Base-by-base conservation (phyloP, 2,797 vertebrate genomes). In the Semaprochilodus insignis region DNA sequence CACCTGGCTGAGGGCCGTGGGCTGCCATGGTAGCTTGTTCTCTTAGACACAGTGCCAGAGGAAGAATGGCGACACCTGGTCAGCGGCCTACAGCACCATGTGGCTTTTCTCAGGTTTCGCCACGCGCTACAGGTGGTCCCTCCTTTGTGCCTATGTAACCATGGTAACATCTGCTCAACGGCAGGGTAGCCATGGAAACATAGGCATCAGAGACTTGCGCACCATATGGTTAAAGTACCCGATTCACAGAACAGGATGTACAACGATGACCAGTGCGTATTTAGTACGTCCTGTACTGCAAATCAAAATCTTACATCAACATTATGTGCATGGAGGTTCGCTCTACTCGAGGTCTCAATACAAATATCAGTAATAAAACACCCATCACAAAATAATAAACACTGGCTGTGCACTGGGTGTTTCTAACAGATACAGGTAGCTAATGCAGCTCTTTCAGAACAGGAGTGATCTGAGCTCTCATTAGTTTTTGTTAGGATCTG, bases 61-160 rank as follows among this genome's bases (percentile, higher is more conserved):
- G 69, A 8, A 40, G 14, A 62, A 81, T 17, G 34, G 36, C 75
- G n/a, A 71, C 74, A 83, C 77, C 78, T 76, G 71, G 60, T 54
- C 62, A 87, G 67, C 40, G 31, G 72, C 23, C 59, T 21, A 44
- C 65, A 78, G 16, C 80, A 65, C 67, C 66, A 57, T 57, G 40
- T 19, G 44, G 19, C 8, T 36, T 75, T 31, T 85, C 77, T 86
- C 60, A 75, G 74, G 79, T 85, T 85, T 81, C 83, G 67, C 72
- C 19, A 44, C 55, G 59, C 60, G 25, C 31, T 76, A 74, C 79
- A 80, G 82, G 83, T 84, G 77, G 78, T 31, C 25, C 34, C 44
- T 51, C 57, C 55, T 79, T 78, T 60, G 74, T 81, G 73, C 75
- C 71, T 51, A 27, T 23, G 75, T 87, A 77, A 78, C 81, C 80